Conservation (phyloP, 2,888 invertebrate genomes). For the Epinotia bilunana region DNA sequence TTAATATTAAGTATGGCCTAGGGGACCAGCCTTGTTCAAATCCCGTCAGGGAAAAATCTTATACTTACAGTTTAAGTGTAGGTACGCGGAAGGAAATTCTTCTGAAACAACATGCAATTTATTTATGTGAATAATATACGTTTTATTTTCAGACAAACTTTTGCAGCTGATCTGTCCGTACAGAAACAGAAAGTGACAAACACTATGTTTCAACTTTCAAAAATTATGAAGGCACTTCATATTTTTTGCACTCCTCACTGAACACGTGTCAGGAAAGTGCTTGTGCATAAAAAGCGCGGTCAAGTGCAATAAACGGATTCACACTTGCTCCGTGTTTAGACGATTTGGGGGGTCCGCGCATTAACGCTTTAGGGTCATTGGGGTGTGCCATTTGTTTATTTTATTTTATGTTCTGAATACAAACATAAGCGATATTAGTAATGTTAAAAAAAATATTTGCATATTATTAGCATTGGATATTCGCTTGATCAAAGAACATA, state of each 20-base stretch:
- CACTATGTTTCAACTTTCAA: conserved; percentile 5
- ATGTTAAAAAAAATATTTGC: too few species aligned
- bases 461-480: too few species aligned
- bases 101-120: too few species aligned
- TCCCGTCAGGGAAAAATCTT: too few species aligned
- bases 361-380: conserved; percentile 12
- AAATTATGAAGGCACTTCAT: not conserved
- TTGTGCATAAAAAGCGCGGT: conserved; percentile 67
- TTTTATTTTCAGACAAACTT: too few species aligned
- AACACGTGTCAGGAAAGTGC: conserved; percentile 52
- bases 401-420: conserved; percentile 2
- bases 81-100: too few species aligned
- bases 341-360: conserved; percentile 61
- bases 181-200: not conserved
- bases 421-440: not conserved
- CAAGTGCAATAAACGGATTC: conserved; percentile 57
- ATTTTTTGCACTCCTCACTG: conserved; percentile 14
- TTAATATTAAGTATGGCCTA: too few species aligned
- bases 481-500: too few species aligned
- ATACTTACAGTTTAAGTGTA: too few species aligned
- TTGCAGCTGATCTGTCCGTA: not conserved
- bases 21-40: too few species aligned
- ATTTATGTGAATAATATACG: too few species aligned
- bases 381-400: conserved; percentile 15
- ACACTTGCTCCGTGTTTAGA: conserved; percentile 54